Conservation (phyloP, 2,888 invertebrate species). For the Hyles lineata region DNA sequence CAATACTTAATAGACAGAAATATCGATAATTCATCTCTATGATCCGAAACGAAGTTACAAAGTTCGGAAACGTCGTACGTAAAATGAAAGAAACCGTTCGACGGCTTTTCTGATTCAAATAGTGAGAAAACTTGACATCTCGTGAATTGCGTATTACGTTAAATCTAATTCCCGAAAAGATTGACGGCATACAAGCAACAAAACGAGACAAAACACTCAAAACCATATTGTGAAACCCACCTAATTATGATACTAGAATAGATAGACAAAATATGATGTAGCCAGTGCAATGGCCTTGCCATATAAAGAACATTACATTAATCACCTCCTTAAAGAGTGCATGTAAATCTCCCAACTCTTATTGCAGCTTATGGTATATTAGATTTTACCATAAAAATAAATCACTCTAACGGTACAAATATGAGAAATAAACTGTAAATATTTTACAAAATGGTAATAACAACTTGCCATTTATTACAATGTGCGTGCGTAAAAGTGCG, state of each 20-base stretch:
- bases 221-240: not conserved
- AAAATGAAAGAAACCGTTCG: too few relatives aligned
- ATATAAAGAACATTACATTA: not conserved
- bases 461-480: not conserved
- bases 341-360: not conserved
- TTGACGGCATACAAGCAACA: not conserved
- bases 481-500: too few relatives aligned
- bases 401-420: not conserved
- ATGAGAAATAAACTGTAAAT: not conserved
- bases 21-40: too few relatives aligned
- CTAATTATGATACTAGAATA: too few relatives aligned
- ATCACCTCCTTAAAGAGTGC: not conserved
- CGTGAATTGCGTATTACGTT: too few relatives aligned
- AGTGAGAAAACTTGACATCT: too few relatives aligned
- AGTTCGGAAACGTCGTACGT: too few relatives aligned
- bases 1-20: too few relatives aligned
- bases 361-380: not conserved
- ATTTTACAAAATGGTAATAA: too few relatives aligned
- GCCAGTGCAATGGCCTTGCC: conserved; percentile 7
- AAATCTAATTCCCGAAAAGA: not conserved
- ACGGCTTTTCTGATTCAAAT: too few relatives aligned
- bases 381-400: conserved; percentile 18
- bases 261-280: not conserved
- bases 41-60: too few relatives aligned
- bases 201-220: not conserved